Percentiles rank a stretch among this genome's conserved stretches.
These are phyloP conservation scores for Phycodurus eques DNA, from an alignment of 2,113 vertebrate species.

Conservation along the genomic window DNA sequence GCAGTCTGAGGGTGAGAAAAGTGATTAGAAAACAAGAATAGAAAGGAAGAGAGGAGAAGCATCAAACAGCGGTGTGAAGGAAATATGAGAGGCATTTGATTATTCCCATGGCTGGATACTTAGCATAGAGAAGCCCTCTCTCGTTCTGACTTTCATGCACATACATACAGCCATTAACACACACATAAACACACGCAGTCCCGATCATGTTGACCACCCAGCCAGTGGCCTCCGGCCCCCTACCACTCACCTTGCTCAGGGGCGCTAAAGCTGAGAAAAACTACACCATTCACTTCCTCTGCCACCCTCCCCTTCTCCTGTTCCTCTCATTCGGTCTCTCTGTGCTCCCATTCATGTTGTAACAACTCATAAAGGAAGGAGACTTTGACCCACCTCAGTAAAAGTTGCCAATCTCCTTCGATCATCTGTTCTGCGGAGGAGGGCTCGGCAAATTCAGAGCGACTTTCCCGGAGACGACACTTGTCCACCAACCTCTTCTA, in stretches of 20 bases:
- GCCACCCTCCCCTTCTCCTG: slow-evolving; percentile 18
- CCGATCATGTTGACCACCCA: slow-evolving; percentile 70
- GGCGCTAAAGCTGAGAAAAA: slow-evolving; percentile 66
- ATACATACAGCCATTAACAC: slow-evolving; percentile 52
- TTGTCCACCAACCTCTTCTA: slow-evolving; percentile 34
- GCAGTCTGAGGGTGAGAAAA: slow-evolving; percentile 33
- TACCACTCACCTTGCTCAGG: slow-evolving; percentile 66
- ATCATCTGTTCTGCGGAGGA: slow-evolving; percentile 40
- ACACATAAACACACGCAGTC: slow-evolving; percentile 54
- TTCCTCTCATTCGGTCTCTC: slow-evolving; percentile 40
- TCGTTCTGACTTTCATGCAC: slow-evolving; percentile 41
- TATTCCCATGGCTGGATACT: slow-evolving; percentile 44
- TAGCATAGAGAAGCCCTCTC: slow-evolving; percentile 44
- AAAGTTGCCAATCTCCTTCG: slow-evolving; percentile 49
- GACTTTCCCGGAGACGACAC: slow-evolving; percentile 18
- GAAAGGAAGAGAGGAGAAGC: slow-evolving; percentile 3
- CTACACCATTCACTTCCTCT: slow-evolving; percentile 72
- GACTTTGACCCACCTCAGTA: slow-evolving; percentile 75
- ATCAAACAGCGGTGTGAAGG: slow-evolving; percentile 29
- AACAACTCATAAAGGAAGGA: slow-evolving; percentile 76
- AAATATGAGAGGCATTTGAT: slow-evolving; percentile 57
- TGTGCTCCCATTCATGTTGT: slow-evolving; percentile 73
- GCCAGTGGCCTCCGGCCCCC: slow-evolving; percentile 59
- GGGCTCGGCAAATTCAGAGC: slow-evolving; percentile 32
- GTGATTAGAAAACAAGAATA: slow-evolving; percentile 36